A percentile compares a stretch with the other conserved stretches of the same genome.
These are phyloP conservation scores for Glaucomys volans DNA, from an alignment of 2,113 vertebrate genomes.

Conservation along the genomic window DNA sequence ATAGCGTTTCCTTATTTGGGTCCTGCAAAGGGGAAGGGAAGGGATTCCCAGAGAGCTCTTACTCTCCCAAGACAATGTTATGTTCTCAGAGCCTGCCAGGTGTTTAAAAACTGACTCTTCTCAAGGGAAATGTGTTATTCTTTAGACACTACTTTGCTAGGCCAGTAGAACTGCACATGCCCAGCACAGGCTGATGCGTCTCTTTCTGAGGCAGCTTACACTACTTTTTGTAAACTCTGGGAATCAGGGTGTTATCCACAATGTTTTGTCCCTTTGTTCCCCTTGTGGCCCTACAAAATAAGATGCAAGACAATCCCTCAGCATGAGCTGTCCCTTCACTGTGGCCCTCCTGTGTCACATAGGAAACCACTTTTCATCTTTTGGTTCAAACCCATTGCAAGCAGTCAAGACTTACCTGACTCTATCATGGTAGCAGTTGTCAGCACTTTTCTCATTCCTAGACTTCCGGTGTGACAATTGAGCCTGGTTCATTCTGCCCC, in stretches of 20 bases:
- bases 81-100: background rate
- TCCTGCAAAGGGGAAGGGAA: background rate
- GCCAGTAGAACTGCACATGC: background rate
- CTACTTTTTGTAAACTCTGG: background rate
- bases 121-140: background rate
- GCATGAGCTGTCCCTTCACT: background rate
- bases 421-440: background rate
- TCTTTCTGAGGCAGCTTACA: background rate
- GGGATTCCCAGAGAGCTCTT: background rate
- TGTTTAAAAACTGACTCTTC: background rate
- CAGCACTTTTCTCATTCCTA: background rate
- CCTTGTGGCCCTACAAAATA: background rate
- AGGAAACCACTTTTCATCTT: background rate
- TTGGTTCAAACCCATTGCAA: background rate
- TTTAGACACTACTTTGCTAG: background rate
- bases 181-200: background rate
- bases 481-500: background rate
- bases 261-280: background rate
- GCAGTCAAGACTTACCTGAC: background rate
- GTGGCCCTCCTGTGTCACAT: background rate
- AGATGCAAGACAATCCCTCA: background rate
- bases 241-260: background rate
- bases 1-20: background rate
- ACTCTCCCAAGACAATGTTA: background rate
- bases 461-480: background rate